Conservation (phyloP, 2,888 invertebrate genomes). For the Tinea trinotella region DNA sequence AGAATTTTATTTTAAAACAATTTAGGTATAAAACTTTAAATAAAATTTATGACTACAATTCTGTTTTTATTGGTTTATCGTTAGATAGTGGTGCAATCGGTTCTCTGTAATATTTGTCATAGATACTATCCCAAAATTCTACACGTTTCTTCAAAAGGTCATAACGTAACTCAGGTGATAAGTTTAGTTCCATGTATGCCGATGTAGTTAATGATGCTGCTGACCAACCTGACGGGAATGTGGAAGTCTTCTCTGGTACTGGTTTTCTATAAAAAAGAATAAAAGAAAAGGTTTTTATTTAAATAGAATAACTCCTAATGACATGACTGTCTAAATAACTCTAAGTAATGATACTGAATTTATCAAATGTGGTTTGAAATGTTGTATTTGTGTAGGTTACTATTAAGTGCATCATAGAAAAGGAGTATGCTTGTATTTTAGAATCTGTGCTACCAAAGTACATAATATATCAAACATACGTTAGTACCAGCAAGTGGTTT, state of each 20-base stretch:
- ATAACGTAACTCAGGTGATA: conserved; percentile 27
- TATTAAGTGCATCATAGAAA: too few relatives aligned
- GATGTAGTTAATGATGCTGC: conserved; percentile 26
- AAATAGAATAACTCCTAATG: neutral
- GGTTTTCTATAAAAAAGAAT: conserved; percentile 32
- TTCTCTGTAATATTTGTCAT: conserved; percentile 31
- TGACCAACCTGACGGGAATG: conserved; percentile 31
- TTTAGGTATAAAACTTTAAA: too few relatives aligned
- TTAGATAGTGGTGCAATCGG: conserved; percentile 29
- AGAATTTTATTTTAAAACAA: too few relatives aligned
- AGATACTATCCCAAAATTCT: conserved; percentile 37
- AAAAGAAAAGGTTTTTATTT: neutral
- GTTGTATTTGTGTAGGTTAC: too few relatives aligned
- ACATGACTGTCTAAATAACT: neutral
- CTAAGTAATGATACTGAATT: too few relatives aligned
- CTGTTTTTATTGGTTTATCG: neutral
- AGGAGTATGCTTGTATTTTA: too few relatives aligned
- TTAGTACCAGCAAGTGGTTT: too few relatives aligned
- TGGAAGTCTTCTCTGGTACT: conserved; percentile 26
- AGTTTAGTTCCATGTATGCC: conserved; percentile 35
- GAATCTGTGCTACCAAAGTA: too few relatives aligned
- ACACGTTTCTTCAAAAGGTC: conserved; percentile 28
- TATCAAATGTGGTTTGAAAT: too few relatives aligned
- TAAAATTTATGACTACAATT: neutral
- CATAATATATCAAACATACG: too few relatives aligned